These are phyloP conservation scores for Sphaerophoria taeniata DNA, from an alignment of 2,888 invertebrate genomes.

Conservation along the genomic window DNA sequence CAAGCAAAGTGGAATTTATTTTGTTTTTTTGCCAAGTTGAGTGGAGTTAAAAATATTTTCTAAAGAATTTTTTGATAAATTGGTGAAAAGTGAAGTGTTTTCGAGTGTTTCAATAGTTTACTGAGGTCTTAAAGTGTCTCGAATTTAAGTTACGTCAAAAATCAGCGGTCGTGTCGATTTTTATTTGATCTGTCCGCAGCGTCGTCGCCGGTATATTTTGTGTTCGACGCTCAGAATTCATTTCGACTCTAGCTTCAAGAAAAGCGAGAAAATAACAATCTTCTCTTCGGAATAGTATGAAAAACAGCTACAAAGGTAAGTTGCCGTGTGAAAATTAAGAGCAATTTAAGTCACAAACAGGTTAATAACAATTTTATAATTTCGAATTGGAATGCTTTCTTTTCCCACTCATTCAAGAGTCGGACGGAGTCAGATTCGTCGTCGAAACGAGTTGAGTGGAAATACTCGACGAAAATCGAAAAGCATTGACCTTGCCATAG, in stretches of 20 bases:
- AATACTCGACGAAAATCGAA: slow-evolving; percentile 67
- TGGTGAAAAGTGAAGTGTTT: slow-evolving; percentile 2
- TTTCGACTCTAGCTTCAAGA: slow-evolving; percentile 25
- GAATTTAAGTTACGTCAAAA: no score
- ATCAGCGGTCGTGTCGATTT: slow-evolving; percentile 8
- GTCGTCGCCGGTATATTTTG: slow-evolving; percentile 40
- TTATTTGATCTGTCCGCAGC: slow-evolving; percentile 39
- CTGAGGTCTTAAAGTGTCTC: slow-evolving; percentile 36
- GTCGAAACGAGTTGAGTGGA: slow-evolving; percentile 39
- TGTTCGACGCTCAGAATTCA: no score
- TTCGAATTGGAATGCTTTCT: slow-evolving; percentile 18
- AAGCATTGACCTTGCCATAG: slow-evolving; percentile 78
- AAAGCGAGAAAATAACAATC: slow-evolving; percentile 41
- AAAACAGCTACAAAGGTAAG: slow-evolving; percentile 76
- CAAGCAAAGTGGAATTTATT: slow-evolving; percentile 19
- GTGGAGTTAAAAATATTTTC: not conserved
- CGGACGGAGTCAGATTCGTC: slow-evolving; percentile 2
- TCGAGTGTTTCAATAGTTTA: no score
- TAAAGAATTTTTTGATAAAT: no score
- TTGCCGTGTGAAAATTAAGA: not conserved
- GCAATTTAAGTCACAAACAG: not conserved
- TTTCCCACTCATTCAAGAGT: no score
- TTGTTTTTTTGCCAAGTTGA: not conserved
- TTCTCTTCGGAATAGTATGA: slow-evolving; percentile 75
- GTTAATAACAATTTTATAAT: slow-evolving; percentile 21